These are phyloP conservation scores for Doryteuthis pealeii DNA, from an alignment of 1,140 invertebrate species.

Conservation along the genomic window DNA sequence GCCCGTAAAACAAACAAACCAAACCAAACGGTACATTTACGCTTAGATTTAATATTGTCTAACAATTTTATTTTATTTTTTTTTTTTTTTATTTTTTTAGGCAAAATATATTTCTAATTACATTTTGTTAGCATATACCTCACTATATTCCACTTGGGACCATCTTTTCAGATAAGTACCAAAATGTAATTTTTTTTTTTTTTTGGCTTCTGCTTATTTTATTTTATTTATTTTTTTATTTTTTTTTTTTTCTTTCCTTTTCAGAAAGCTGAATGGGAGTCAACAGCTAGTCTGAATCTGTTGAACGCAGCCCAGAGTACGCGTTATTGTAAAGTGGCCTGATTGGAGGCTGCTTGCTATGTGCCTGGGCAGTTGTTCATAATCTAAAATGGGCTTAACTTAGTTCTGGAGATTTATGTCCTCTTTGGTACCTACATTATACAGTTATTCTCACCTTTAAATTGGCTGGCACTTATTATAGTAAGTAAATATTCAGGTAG, in stretches of 20 bases:
- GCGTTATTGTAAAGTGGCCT: slow-evolving; percentile 84
- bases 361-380: slow-evolving; percentile 71
- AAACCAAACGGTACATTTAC: too few relatives aligned
- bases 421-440: slow-evolving; percentile 93
- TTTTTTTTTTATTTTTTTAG: too few relatives aligned
- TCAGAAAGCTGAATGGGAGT: slow-evolving; percentile 84
- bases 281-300: slow-evolving; percentile 81
- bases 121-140: too few relatives aligned
- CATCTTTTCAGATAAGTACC: too few relatives aligned
- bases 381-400: slow-evolving; percentile 61
- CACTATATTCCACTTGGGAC: too few relatives aligned
- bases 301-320: slow-evolving; percentile 88
- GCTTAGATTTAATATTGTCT: too few relatives aligned
- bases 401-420: slow-evolving; percentile 91
- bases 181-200: too few relatives aligned
- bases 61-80: too few relatives aligned
- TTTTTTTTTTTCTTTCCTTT: slow-evolving; percentile 33
- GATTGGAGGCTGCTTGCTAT: slow-evolving; percentile 82
- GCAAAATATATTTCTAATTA: too few relatives aligned
- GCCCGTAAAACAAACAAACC: too few relatives aligned
- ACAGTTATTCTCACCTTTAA: slow-evolving; percentile 92
- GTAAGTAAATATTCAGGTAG: slow-evolving; percentile 69
- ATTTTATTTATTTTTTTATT: too few relatives aligned
- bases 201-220: too few relatives aligned
- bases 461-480: slow-evolving; percentile 99